Evolutionary conservation across 2,797 vertebrate species (phyloP).

Genomic region (Mormyrops boulengeri): DNA sequence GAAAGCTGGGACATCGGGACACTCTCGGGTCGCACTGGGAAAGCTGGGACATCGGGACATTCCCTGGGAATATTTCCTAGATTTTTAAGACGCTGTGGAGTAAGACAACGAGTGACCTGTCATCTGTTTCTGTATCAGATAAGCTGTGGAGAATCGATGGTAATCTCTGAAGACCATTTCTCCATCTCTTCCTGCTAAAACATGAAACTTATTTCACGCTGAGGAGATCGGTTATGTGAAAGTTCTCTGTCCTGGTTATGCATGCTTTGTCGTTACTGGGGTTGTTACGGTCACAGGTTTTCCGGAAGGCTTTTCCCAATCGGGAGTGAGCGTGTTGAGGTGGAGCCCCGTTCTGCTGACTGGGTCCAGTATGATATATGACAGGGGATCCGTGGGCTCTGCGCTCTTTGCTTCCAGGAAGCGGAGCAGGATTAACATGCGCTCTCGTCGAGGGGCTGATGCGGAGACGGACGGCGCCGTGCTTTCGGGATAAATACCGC

Average conservation of each 20-base stretch:
- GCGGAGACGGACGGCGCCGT: not conserved
- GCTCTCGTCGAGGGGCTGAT: not conserved
- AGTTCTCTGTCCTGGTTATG: slow-evolving; percentile 56
- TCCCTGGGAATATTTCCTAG: not conserved
- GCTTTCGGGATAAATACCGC: not conserved
- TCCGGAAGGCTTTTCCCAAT: not conserved
- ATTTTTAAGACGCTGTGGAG: not conserved
- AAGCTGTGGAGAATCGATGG: not conserved
- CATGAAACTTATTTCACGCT: slow-evolving; percentile 34
- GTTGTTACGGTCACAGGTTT: slow-evolving; percentile 35
- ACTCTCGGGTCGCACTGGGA: not conserved
- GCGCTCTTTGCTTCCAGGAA: not conserved
- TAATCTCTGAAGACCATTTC: not conserved
- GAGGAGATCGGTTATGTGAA: slow-evolving; percentile 48
- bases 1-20: not conserved
- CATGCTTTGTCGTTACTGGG: slow-evolving; percentile 60
- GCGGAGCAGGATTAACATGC: not conserved
- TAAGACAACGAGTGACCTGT: not conserved
- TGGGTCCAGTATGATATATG: not conserved
- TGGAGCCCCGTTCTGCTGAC: not conserved
- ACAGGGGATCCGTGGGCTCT: not conserved
- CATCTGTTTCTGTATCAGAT: slow-evolving; percentile 13
- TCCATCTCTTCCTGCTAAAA: not conserved
- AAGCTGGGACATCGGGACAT: not conserved
- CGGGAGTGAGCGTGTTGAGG: not conserved